Percentiles rank a stretch among this genome's conserved stretches.
Evolutionary conservation across 1,140 invertebrate genomes (phyloP).

Genomic region (Mercenaria mercenaria): DNA sequence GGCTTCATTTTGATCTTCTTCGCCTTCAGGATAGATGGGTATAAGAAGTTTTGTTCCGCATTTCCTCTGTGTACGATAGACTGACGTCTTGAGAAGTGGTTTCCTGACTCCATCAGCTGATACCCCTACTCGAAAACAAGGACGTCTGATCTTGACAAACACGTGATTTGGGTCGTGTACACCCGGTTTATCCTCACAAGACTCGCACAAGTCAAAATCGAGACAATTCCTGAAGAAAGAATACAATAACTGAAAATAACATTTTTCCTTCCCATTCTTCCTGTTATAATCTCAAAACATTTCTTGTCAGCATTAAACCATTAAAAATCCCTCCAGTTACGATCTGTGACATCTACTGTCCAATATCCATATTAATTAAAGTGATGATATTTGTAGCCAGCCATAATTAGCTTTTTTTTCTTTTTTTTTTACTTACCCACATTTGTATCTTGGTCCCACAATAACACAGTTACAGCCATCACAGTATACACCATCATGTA

Average conservation of each 20-base stretch:
- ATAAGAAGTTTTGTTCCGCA: slow-evolving; percentile 32
- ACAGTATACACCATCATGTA: slow-evolving; percentile 83
- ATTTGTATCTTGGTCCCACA: slow-evolving; percentile 84
- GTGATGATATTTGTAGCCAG: too few species aligned
- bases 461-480: slow-evolving; percentile 82
- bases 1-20: slow-evolving; percentile 54
- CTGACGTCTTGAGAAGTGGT: slow-evolving; percentile 65
- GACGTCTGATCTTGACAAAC: slow-evolving; percentile 83
- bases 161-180: slow-evolving; percentile 82
- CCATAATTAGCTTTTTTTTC: too few species aligned
- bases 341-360: too few species aligned
- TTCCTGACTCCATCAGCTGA: slow-evolving; percentile 60
- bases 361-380: too few species aligned
- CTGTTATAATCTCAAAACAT: too few species aligned
- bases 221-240: slow-evolving; percentile 81
- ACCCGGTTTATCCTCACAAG: slow-evolving; percentile 80
- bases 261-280: too few species aligned
- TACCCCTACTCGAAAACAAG: slow-evolving; percentile 63
- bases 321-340: too few species aligned
- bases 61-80: slow-evolving; percentile 62
- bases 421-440: slow-evolving; percentile 79
- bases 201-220: slow-evolving; percentile 85
- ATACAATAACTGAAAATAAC: too few species aligned
- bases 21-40: slow-evolving; percentile 5
- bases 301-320: too few species aligned